These are phyloP conservation scores for Mormyrus hasselquistii DNA, from an alignment of 2,797 vertebrate genomes.

Conservation along the genomic window DNA sequence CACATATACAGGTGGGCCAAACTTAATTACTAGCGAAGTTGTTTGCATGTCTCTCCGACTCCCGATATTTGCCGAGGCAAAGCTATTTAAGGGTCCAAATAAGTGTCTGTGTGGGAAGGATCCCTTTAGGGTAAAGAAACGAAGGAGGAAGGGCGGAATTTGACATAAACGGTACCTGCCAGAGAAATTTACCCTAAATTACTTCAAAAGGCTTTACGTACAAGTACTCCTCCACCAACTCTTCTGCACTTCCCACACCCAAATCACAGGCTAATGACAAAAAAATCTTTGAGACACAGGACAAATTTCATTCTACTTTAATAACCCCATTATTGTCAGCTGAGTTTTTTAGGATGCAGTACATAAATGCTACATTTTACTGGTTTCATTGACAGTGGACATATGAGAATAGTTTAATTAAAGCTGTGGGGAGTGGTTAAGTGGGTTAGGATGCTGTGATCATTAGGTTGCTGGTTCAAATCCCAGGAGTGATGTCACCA, in stretches of 20 bases:
- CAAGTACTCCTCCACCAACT: constrained; percentile 56
- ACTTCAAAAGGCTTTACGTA: background rate
- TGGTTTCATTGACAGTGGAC: background rate
- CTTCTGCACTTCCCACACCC: constrained; percentile 52
- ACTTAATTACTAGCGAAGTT: background rate
- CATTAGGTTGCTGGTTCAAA: background rate
- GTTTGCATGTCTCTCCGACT: background rate
- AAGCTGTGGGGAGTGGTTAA: background rate
- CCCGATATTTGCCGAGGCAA: background rate
- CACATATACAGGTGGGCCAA: background rate
- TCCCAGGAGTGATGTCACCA: background rate
- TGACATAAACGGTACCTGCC: background rate
- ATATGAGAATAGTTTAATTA: background rate
- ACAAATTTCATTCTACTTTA: background rate
- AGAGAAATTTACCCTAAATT: background rate
- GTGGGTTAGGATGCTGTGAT: background rate
- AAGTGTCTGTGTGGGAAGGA: background rate
- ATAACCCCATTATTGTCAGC: background rate
- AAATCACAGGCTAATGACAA: constrained; percentile 68
- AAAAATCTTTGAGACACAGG: constrained; percentile 39
- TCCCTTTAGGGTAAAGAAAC: background rate
- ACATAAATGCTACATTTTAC: background rate
- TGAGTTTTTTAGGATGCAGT: background rate
- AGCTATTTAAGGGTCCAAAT: background rate
- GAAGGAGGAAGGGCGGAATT: background rate